Evolutionary conservation across 1,140 invertebrate species (phyloP), one percentile per base, ranked within the genome.

Genomic region (Leptinotarsa lineolata): DNA sequence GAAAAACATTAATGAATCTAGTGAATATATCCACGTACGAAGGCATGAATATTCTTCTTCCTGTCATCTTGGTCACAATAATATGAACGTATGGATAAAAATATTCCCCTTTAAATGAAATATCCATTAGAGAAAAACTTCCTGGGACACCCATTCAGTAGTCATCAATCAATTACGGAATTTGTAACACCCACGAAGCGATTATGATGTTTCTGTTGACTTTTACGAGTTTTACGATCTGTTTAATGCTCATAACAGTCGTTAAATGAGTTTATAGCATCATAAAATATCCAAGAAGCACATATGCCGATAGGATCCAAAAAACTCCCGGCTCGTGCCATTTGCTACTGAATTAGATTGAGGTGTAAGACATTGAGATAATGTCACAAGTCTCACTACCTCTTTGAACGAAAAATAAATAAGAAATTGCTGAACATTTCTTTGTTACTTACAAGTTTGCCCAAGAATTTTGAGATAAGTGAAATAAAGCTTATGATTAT

Each of bases 231-330:
- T 81, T 81, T 80, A 81, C 78, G 78, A 81, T 71, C 77, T 81
- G 80, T 80, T 81, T 76, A 81, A 80, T 80, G 77, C 77, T 70
- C 78, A 81, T 81, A 77, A 81, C 74, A 76, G 80, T 79, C 80
- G 77, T 70, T 67, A 72, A 74, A 77, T 79, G 70, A 76, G 77
- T 81, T 80, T 80, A 81, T 81, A 77, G 74, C 72, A 75, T 77
- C 77, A 72, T 80, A 80, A 81, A 78, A 68, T 73, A 76, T 68
- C 68, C 68, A 71, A 68, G 59, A 59, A 73, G 68, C 59, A 73
- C 80, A 77, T 77, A 76, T 77, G 77, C 48, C 48, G 48, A 54
- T 54, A 64, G 16, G 12, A 21, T 18, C 44, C 44, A 20, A 46
- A 46, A 46, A 70, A 70, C 76, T 67, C 74, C 73, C 74, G 61